These are phyloP conservation scores for Sphinx pinastri DNA, from an alignment of 2,888 invertebrate genomes.

Conservation along the genomic window DNA sequence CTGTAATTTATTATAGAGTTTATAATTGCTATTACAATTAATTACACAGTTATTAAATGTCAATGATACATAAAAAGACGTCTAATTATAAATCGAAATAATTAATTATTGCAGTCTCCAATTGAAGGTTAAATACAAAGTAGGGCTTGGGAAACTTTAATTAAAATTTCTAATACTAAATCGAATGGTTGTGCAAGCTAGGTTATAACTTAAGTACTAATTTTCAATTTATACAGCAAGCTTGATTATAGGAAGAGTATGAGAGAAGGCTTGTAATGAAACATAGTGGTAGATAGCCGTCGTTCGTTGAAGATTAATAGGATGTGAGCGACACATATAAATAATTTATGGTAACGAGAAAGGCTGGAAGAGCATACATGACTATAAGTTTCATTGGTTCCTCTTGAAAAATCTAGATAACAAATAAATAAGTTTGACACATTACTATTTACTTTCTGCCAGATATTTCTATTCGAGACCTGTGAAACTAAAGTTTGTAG, in stretches of 20 bases:
- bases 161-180: conserved; percentile 21
- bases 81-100: not conserved
- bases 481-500: too few species aligned
- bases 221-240: conserved; percentile 19
- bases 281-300: conserved; percentile 1
- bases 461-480: too few species aligned
- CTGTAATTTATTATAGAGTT: too few species aligned
- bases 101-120: conserved; percentile 6
- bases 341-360: conserved; percentile 4
- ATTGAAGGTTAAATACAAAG: conserved; percentile 13
- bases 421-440: too few species aligned
- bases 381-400: not conserved
- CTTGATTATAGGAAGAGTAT: conserved; percentile 17
- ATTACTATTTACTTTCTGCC: too few species aligned
- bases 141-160: conserved; percentile 15
- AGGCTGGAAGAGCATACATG: not conserved
- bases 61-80: not conserved
- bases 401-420: too few species aligned
- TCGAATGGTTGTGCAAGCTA: conserved; percentile 1
- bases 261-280: conserved; percentile 17
- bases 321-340: not conserved
- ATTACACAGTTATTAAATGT: not conserved
- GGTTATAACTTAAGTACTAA: conserved; percentile 8
- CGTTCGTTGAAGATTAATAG: conserved; percentile 14
- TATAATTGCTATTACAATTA: not conserved